Percentiles rank a stretch among this genome's conserved stretches.
Evolutionary conservation across 2,113 vertebrate genomes (phyloP).

Genomic region (Corvus moneduloides): DNA sequence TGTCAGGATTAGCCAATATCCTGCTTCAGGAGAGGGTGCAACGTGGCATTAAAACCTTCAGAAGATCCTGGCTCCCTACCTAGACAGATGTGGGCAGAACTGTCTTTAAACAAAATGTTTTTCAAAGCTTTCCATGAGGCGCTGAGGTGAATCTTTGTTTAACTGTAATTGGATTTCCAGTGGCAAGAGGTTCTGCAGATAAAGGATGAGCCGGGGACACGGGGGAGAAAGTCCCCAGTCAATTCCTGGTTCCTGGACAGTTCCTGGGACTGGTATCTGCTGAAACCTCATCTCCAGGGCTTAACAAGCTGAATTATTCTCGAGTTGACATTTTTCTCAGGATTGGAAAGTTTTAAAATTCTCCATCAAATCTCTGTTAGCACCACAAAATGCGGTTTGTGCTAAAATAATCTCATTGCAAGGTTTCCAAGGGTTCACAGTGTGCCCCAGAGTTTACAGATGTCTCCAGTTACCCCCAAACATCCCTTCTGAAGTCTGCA

Average conservation of each 20-base stretch:
- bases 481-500: neutral
- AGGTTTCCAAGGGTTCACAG: neutral
- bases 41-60: neutral
- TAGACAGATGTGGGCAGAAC: neutral
- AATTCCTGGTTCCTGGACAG: neutral
- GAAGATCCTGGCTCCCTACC: neutral
- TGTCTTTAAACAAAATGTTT: conserved; percentile 23
- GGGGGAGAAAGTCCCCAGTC: neutral
- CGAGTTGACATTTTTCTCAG: neutral
- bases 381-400: neutral
- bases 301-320: neutral
- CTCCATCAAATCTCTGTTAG: neutral
- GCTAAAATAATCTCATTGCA: neutral
- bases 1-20: neutral
- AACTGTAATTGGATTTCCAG: conserved; percentile 45
- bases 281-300: neutral
- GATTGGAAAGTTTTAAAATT: neutral
- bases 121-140: conserved; percentile 33
- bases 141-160: conserved; percentile 39
- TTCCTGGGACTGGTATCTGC: neutral
- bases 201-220: neutral
- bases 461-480: neutral
- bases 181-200: neutral
- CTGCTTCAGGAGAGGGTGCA: neutral
- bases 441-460: neutral